Evolutionary conservation across 2,888 invertebrate genomes (phyloP), one percentile per base, ranked within the genome.

Genomic region (Isotomurus palustris): DNA sequence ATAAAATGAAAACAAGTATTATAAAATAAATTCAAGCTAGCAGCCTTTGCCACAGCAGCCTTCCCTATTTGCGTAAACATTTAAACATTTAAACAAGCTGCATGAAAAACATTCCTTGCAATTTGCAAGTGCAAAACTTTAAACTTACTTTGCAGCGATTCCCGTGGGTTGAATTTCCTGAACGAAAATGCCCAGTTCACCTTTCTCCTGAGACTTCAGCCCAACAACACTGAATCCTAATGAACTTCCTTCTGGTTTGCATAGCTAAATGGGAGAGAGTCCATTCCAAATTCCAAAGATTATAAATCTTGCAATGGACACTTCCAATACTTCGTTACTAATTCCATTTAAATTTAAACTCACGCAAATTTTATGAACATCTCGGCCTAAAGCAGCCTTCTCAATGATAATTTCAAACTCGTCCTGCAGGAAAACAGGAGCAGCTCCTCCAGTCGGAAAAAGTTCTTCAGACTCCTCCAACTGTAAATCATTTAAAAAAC

Each of bases 161-260:
- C 84, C 83, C 64, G 78, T 78, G 0, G 80, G 79, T 72, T 84
- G 83, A 63, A 84, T 83, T 71, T 83, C 83, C 74, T 84, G 83
- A 12, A 84, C 79, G 73, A 82, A 84, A 70, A 84, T 84, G 22
- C 84, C 84, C 19, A 83, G 76, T 67, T 83, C 83, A n/a, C 81
- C 83, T 68, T 80, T 78, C 67, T 81, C 80, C 71, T 83, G 82
- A 66, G 79, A 80, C 57, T 80, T 78, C 50, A 84, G 75, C 3
- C 78, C 58, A 6, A 80, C 83, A 66, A 82, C 84, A 75, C 81
- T 84, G 81, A 87, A 88, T 64, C 83, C 88, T 71, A 85, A 81
- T 73, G 86, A 88, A 72, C 75, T 78, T 64, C 77, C 83, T 74
- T 83, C 83, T 1, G 82, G 81, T 72, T 84, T 84, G 72, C 77